phyloP scores from a whole-genome alignment of 2,113 vertebrate genomes.

The Felis catus region DNA sequence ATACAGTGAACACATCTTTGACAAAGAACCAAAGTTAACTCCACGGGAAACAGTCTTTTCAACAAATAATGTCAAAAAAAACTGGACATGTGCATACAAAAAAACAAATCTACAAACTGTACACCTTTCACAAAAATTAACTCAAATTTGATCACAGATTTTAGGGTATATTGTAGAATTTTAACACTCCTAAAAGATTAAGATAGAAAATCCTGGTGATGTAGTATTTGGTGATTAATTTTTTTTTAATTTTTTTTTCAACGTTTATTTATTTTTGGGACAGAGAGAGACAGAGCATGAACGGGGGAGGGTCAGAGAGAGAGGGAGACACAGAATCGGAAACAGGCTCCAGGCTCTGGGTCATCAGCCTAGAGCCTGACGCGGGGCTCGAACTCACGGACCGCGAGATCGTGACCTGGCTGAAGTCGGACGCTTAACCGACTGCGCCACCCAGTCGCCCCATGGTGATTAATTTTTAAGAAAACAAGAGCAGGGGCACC shows the following conservation, averaged over 20 bases:
- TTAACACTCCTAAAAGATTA: neutral
- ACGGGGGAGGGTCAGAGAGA: no score
- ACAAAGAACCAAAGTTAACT: neutral
- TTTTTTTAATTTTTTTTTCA: neutral
- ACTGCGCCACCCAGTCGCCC: no score
- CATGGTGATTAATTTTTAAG: neutral
- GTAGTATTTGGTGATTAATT: neutral
- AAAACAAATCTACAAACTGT: neutral
- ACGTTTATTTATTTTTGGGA: no score
- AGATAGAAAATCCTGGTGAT: neutral
- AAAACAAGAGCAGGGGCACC: no score
- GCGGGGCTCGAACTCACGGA: no score
- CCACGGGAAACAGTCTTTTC: neutral
- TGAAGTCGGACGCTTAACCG: no score
- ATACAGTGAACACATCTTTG: neutral
- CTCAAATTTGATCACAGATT: neutral
- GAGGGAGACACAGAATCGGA: no score
- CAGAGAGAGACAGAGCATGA: no score
- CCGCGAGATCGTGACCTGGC: no score
- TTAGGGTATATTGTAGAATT: neutral
- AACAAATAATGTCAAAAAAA: neutral
- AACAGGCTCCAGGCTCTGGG: no score
- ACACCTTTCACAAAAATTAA: neutral
- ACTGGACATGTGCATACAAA: neutral
- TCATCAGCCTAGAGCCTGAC: no score